phyloP scores from a whole-genome alignment of 2,888 invertebrate species.

The Tetramorium bicarinatum region DNA sequence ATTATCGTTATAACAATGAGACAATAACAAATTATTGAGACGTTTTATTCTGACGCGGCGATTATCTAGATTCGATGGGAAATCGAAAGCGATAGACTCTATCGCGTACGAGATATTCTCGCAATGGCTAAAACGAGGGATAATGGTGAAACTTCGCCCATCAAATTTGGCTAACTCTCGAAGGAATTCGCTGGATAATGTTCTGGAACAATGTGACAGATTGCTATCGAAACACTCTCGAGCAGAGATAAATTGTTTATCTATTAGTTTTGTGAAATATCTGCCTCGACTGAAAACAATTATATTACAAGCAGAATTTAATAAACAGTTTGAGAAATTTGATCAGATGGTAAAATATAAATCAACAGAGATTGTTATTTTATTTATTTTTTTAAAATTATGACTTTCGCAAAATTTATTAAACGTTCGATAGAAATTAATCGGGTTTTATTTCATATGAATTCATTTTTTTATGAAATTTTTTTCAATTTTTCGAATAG shows the following conservation, averaged over 20 bases:
- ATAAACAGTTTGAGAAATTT: slow-evolving; percentile 4
- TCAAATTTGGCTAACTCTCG: slow-evolving; percentile 51
- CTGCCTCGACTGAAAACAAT: not conserved
- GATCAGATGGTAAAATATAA: not conserved
- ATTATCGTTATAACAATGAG: slow-evolving; percentile 16
- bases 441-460: not conserved
- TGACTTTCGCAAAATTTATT: not conserved
- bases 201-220: slow-evolving; percentile 54
- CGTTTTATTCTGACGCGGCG: slow-evolving; percentile 10
- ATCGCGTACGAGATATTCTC: slow-evolving; percentile 48
- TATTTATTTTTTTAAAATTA: not conserved
- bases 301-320: slow-evolving; percentile 1
- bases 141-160: slow-evolving; percentile 50
- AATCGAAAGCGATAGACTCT: slow-evolving; percentile 48
- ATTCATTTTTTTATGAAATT: not conserved
- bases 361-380: not conserved
- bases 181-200: slow-evolving; percentile 60
- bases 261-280: slow-evolving; percentile 35
- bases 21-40: slow-evolving; percentile 27
- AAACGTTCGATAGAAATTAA: not conserved
- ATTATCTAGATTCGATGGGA: slow-evolving; percentile 34
- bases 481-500: not conserved
- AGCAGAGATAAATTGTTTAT: slow-evolving; percentile 50
- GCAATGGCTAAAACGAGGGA: slow-evolving; percentile 55
- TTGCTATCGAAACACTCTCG: slow-evolving; percentile 22